Evolutionary conservation across 1,140 invertebrate species (phyloP), one percentile per base, ranked within the genome.

Genomic region (Polypedilum pembai): DNA sequence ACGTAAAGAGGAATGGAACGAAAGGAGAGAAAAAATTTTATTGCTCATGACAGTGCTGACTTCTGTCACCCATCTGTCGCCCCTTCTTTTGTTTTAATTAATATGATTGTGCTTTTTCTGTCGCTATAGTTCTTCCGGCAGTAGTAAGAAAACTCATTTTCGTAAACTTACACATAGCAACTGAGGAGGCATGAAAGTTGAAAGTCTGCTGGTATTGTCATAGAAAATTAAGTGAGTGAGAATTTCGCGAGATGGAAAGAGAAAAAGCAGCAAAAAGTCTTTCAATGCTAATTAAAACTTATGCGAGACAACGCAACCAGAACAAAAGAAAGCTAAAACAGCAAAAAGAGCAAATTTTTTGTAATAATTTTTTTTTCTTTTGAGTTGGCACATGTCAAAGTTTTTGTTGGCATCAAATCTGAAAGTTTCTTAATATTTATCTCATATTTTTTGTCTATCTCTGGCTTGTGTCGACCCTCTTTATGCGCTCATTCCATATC

Each of bases 61-160:
- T 56, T 56, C 45, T 56, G 45, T 56, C 45, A 56, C 45, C 45
- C 45, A 56, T 56, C 45, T 56, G 45, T 56, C 45, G 45, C 12
- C 45, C 45, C 8, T 45, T 3, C 41, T 45, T n/a, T 15, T 56
- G 10, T 56, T 56, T 56, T 56, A 56, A 56, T 56, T 56, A 56
- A 56, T 56, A 56, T 4, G 45, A 56, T 56, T 56, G 10, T 56
- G 45, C 45, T 33, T 33, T 33, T 33, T 33, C 24, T 33, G 1
- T 33, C 24, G 1, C 24, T 33, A 1, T 33, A 33, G 24, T 33
- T 5, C 24, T 33, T 33, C 1, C 5, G 5, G 24, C 1, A 33
- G 5, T 33, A 3, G 2, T 33, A 33, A 3, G 2, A 33, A 33
- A 33, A 33, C 24, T 33, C 5, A 33, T 33, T 33, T 33, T 33